Evolutionary conservation across 2,888 invertebrate genomes (phyloP), one percentile per base, ranked within the genome.

Genomic region (Thymelicus lineola): DNA sequence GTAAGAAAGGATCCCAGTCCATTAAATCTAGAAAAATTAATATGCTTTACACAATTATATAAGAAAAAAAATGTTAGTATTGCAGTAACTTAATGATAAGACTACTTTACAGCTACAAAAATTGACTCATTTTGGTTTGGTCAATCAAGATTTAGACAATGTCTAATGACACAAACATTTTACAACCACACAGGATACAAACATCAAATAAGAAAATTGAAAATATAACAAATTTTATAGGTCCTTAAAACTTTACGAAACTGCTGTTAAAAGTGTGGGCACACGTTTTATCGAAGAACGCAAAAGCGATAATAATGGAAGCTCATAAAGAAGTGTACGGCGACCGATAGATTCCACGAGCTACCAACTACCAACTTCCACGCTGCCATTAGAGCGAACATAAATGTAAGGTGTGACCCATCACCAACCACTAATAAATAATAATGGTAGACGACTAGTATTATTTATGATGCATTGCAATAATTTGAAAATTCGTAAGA

Each of bases 321-420:
- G 87, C 83, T 85, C 91, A 88, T 93, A 93, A 93, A 92, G 92
- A 91, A 89, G 84, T 84, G 84, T 36, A n/a, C 6, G 38, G 79
- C 78, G 78, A 83, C 79, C 90, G 90, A 92, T 92, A 91, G 92
- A 91, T 93, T 91, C 82, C 88, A 85, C 84, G 88, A 91, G 88
- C 91, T 91, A 84, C 87, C 87, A 91, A 91, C 91, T 91, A 84
- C 87, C 87, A 91, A 91, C 88, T 93, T 92, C 90, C 85, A 81
- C 81, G 81, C 80, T 80, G 86, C 87, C 89, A 92, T 91, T 93
- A 91, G 85, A 80, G 85, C 35, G 84, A 82, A 77, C 82, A 82
- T 36, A n/a, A n/a, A 36, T 53, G 20, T 53, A 9, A 20, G 10
- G 48, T 9, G 28, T 6, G 88, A 89, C 86, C 82, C 75, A 78